Percentiles rank a stretch among this genome's conserved stretches.
These are phyloP conservation scores for Lithobates sylvaticus DNA, from an alignment of 2,797 vertebrate genomes.

Conservation along the genomic window DNA sequence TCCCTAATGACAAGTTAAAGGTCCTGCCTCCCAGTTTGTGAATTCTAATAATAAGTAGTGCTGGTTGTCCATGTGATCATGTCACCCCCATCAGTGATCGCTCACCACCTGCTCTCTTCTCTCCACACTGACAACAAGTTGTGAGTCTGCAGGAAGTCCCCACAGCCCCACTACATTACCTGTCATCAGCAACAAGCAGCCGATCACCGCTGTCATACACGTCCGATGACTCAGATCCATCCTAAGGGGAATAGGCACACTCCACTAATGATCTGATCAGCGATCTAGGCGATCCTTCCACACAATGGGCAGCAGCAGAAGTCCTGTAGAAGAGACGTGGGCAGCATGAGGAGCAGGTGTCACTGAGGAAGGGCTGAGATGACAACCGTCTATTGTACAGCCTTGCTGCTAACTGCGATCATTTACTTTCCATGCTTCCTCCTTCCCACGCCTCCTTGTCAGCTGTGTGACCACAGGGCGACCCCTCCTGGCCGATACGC, in stretches of 20 bases:
- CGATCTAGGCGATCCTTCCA: too few relatives aligned
- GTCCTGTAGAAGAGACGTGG: neutral
- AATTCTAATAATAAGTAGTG: too few relatives aligned
- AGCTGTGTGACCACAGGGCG: conserved; percentile 12
- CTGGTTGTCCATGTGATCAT: too few relatives aligned
- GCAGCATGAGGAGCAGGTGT: conserved; percentile 45
- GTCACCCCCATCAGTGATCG: neutral
- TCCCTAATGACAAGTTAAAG: too few relatives aligned
- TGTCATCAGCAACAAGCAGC: conserved; percentile 14
- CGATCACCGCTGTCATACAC: neutral
- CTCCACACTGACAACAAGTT: conserved; percentile 12
- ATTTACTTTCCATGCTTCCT: conserved; percentile 33
- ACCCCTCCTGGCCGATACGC: conserved; percentile 14
- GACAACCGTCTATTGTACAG: neutral
- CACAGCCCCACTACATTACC: conserved; percentile 15
- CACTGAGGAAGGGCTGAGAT: neutral
- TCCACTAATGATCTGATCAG: too few relatives aligned
- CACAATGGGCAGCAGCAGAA: neutral
- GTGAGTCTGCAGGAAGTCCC: neutral
- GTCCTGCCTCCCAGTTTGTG: too few relatives aligned
- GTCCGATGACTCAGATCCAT: conserved; percentile 13
- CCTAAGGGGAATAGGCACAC: too few relatives aligned
- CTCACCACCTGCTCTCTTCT: conserved; percentile 23
- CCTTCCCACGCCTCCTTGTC: too few relatives aligned
- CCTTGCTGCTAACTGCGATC: neutral